A percentile compares a stretch with the other conserved stretches of the same genome.
Conservation (phyloP, 2,888 invertebrate genomes). For the Sinodicranocentrus sp. region DNA sequence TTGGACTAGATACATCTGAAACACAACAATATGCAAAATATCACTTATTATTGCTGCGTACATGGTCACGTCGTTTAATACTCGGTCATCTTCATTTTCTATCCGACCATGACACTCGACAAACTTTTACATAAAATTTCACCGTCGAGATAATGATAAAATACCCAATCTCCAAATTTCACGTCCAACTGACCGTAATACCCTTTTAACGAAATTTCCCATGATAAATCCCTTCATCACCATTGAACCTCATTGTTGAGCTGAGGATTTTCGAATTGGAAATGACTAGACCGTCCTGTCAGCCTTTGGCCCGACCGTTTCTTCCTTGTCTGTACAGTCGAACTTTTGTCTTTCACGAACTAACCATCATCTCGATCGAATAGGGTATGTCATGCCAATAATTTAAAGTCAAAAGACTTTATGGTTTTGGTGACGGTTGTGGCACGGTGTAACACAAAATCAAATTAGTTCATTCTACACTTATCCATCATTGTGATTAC, state of each 20-base stretch:
- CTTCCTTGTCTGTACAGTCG: conserved; percentile 14
- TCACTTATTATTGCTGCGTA: conserved; percentile 10
- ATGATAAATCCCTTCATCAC: conserved; percentile 58
- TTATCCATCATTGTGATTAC: conserved; percentile 18
- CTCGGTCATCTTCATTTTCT: conserved; percentile 21
- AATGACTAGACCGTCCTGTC: conserved; percentile 11
- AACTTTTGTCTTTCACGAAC: conserved; percentile 32
- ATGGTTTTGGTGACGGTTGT: conserved; percentile 43
- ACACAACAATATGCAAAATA: conserved; percentile 11
- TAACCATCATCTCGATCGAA: conserved; percentile 15
- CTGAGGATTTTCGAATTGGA: conserved; percentile 33
- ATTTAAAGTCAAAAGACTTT: conserved; percentile 45
- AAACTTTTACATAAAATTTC: too few relatives aligned
- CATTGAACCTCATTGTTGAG: conserved; percentile 26
- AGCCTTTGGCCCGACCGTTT: conserved; percentile 16
- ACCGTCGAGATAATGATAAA: conserved; percentile 29
- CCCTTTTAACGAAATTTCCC: conserved; percentile 64
- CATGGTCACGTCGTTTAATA: conserved; percentile 44
- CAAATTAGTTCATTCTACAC: conserved; percentile 48
- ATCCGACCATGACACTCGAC: not conserved
- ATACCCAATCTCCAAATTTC: conserved; percentile 57
- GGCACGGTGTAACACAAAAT: conserved; percentile 27
- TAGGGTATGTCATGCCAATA: conserved; percentile 42
- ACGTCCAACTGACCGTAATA: conserved; percentile 71
- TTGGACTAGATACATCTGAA: not conserved